These are phyloP conservation scores for Enteromius paludinosus DNA, from an alignment of 2,797 vertebrate species.

Conservation along the genomic window DNA sequence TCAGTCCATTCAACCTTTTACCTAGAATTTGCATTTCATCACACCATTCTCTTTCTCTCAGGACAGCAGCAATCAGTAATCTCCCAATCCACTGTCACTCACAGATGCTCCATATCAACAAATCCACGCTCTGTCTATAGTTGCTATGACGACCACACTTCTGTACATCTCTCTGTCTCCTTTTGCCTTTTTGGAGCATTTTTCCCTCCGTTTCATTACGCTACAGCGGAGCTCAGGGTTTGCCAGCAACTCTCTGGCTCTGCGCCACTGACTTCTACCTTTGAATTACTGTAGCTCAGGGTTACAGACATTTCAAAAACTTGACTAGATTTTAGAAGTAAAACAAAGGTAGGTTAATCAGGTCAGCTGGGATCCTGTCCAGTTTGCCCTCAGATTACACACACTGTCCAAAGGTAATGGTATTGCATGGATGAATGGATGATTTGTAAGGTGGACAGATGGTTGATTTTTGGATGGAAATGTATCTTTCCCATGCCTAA, in stretches of 20 bases:
- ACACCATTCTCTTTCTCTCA: conserved; percentile 13
- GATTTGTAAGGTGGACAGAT: background rate
- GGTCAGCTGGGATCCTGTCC: background rate
- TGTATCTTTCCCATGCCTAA: conserved; percentile 1
- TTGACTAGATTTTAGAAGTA: background rate
- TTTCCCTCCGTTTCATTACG: conserved; percentile 34
- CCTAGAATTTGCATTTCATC: conserved; percentile 14
- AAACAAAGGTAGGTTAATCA: background rate
- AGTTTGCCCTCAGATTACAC: background rate
- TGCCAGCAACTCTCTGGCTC: conserved; percentile 24
- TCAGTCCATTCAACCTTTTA: background rate
- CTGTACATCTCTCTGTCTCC: conserved; percentile 20
- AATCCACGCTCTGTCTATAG: conserved; percentile 46
- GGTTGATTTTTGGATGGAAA: conserved; percentile 1
- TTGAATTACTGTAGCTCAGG: background rate
- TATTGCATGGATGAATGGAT: background rate
- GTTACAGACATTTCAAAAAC: background rate
- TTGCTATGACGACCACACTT: conserved; percentile 59
- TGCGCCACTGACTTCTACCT: conserved; percentile 7
- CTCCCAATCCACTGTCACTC: conserved; percentile 30
- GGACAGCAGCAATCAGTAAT: conserved; percentile 15
- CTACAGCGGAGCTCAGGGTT: conserved; percentile 11
- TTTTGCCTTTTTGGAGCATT: conserved; percentile 42
- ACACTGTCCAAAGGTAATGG: background rate
- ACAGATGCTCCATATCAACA: conserved; percentile 55